Evolutionary conservation across 2,113 vertebrate species (phyloP).

Genomic region (Maccullochella peelii): DNA sequence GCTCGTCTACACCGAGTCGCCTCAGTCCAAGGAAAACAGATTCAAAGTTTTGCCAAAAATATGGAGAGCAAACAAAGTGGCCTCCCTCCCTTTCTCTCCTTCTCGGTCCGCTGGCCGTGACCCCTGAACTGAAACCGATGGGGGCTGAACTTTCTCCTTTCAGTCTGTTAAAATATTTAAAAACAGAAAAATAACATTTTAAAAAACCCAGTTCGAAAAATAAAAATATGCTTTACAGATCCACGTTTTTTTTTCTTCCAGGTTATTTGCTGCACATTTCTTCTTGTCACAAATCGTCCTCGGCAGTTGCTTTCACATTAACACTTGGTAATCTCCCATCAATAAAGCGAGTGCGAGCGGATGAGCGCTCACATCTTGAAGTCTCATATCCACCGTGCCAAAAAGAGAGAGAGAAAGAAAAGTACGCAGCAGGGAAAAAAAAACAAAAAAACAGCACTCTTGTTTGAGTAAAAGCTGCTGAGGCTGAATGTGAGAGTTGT

Average conservation of each 20-base stretch:
- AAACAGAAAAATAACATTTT: not conserved
- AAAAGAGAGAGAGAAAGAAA: not conserved
- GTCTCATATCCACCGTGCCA: constrained; percentile 57
- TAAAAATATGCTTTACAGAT: constrained; percentile 61
- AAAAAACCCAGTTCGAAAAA: constrained; percentile 14
- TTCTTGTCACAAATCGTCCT: constrained; percentile 52
- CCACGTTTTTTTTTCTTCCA: constrained; percentile 51
- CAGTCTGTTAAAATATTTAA: constrained; percentile 37
- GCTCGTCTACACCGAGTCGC: constrained; percentile 21
- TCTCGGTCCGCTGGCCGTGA: constrained; percentile 75
- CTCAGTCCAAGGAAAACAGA: constrained; percentile 43
- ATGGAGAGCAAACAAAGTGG: constrained; percentile 28
- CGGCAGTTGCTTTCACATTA: constrained; percentile 33
- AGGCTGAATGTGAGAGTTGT: constrained; percentile 36
- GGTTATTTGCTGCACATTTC: constrained; percentile 41
- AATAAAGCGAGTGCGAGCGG: constrained; percentile 45
- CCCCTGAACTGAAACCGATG: constrained; percentile 70
- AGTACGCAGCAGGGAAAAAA: constrained; percentile 4
- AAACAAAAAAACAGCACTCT: not conserved
- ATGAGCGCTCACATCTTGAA: constrained; percentile 67
- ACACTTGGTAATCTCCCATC: constrained; percentile 70
- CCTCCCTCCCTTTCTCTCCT: constrained; percentile 49
- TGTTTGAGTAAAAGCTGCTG: constrained; percentile 10
- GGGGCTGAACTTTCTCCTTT: constrained; percentile 61
- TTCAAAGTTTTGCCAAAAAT: constrained; percentile 23